Evolutionary conservation across 1,140 invertebrate species (phyloP).

Genomic region (Anadara kagoshimensis): DNA sequence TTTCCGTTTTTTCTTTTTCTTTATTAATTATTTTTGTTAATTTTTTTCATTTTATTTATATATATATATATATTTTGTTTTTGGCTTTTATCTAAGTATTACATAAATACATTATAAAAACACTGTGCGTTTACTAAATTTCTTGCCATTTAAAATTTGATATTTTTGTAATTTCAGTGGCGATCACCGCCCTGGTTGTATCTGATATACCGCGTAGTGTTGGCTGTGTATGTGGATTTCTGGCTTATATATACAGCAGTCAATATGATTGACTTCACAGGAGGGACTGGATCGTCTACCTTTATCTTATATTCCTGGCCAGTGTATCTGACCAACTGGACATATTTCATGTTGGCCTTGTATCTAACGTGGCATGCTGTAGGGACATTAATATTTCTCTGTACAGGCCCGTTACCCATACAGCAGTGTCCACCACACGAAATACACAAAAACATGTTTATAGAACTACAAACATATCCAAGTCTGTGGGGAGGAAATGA

Average conservation of each 20-base stretch:
- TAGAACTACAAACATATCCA: slow-evolving; percentile 19
- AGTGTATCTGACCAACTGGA: slow-evolving; percentile 60
- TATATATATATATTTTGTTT: no score
- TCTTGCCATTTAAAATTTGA: no score
- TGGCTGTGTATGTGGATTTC: slow-evolving; percentile 47
- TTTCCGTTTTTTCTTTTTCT: no score
- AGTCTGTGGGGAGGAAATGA: slow-evolving; percentile 23
- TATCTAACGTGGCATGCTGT: slow-evolving; percentile 40
- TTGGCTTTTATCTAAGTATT: no score
- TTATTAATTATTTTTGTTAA: no score
- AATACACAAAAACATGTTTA: slow-evolving; percentile 15
- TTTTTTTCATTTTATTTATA: no score
- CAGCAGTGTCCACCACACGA: not conserved
- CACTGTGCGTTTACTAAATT: not conserved
- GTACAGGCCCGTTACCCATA: not conserved
- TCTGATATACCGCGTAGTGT: slow-evolving; percentile 39
- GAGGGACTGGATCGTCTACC: not conserved
- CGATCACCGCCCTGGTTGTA: slow-evolving; percentile 43
- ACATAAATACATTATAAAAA: no score
- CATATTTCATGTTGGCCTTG: slow-evolving; percentile 41
- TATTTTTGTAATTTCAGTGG: slow-evolving; percentile 48
- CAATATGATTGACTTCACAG: not conserved
- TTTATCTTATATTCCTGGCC: slow-evolving; percentile 29
- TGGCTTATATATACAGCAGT: slow-evolving; percentile 45
- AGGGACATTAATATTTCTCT: slow-evolving; percentile 13